Base-by-base conservation (phyloP, 2,113 vertebrate species). In the Hassar affinis region DNA sequence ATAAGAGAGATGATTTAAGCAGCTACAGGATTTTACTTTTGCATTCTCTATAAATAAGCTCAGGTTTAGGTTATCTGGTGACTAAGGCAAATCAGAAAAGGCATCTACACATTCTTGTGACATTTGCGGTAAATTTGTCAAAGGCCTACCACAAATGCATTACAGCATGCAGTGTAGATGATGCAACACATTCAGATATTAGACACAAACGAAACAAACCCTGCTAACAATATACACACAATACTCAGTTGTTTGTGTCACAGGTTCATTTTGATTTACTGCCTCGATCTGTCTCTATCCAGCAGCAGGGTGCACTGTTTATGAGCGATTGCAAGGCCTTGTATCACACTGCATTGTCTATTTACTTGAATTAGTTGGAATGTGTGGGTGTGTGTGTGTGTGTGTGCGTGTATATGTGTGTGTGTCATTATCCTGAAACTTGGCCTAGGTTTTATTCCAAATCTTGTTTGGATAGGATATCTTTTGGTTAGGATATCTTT, bases 321-420 rank as follows among this genome's bases (percentile, higher is more conserved):
- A 82, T 85, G 83, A 85, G 14, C 25, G 75, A 83, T 85, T 85
- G 80, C 83, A 85, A 84, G 80, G 69, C 82, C 74, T 87, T 87
- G 86, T 87, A 87, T 85, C 86, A 87, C 76, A 83, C 74, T 74
- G 49, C 80, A 82, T 85, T 83, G 76, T 85, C 71, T 83, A 83
- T 85, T 85, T 77, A 45, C 59, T 71, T 82, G 30, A 20, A 77
- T 78, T 82, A 62, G 81, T 27, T 56, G 22, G 15, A 66, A 14
- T 68, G 27, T 49, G 71, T 17, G 27, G 6, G 5, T 69, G 0
- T 78, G 47, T 78, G 61, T 69, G 61, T 76, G 69, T 81, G 57
- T 68, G 59, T 68, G 35, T 68, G 71, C 45, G 84, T 85, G 69
- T 81, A 71, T 81, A 52, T 79, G 64, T 75, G 33, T 66, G 66